Evolutionary conservation across 2,113 vertebrate species (phyloP).

Genomic region (Zosterops hypoxanthus): DNA sequence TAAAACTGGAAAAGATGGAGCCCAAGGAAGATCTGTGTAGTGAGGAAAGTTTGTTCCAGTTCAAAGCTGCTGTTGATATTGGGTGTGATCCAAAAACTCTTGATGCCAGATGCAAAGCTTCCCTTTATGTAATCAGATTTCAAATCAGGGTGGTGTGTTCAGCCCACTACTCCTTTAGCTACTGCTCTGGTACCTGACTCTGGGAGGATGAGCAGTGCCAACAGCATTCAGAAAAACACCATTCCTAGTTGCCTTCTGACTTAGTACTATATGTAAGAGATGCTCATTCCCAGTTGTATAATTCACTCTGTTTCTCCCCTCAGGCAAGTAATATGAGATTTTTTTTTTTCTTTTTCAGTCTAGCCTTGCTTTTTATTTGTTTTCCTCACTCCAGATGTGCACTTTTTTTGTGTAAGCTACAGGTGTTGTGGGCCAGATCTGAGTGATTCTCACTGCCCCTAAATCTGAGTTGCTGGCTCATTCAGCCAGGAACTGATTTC

Average conservation of each 20-base stretch:
- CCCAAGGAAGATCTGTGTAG: not conserved
- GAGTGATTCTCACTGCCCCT: accelerated
- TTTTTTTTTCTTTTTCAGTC: too few species aligned
- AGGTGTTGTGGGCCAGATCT: not conserved
- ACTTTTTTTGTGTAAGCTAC: not conserved
- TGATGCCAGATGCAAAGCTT: not conserved
- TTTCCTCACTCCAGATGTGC: not conserved
- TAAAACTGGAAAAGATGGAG: not conserved
- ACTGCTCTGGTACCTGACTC: not conserved
- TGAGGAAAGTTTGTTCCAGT: not conserved
- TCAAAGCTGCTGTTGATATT: constrained; percentile 5
- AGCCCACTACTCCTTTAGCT: not conserved
- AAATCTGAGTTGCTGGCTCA: not conserved
- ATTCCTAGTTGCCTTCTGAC: not conserved
- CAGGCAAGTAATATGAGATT: not conserved
- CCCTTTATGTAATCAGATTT: not conserved
- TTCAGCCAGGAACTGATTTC: not conserved
- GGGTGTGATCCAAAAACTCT: not conserved
- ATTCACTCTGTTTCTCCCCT: not conserved
- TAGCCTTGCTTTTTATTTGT: not conserved
- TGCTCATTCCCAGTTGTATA: not conserved
- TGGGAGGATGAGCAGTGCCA: not conserved
- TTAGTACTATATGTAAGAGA: not conserved
- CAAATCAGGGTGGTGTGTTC: not conserved
- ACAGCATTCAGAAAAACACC: not conserved